Base-by-base conservation (phyloP, 2,888 invertebrate genomes). In the Oxycera nigricornis region DNA sequence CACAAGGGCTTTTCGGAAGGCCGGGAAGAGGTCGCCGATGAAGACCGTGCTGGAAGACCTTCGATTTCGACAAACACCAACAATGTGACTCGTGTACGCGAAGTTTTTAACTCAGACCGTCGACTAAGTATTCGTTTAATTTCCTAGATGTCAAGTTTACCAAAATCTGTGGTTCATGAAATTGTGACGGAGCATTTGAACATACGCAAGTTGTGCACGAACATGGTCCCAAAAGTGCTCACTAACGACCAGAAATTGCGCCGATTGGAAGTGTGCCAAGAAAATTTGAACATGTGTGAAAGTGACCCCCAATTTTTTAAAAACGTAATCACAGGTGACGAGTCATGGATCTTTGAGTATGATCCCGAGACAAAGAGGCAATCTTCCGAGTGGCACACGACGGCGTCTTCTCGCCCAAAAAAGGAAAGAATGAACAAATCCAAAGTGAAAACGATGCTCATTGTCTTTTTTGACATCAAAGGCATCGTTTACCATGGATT, bases 351-450 rank as follows among this genome's bases (percentile, higher is more conserved):
- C 24, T 55, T 55, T 55, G 55, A 55, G 55, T 55, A 55, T 55
- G 55, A 55, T 55, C 20, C 55, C 55, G 55, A 55, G 55, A 55
- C 55, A 55, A 55, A 55, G 20, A 22, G 55, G 55, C 55, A 55
- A 55, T 55, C 55, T 55, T 55, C 55, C 55, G 55, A 22, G 55
- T 55, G 55, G 55, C 55, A 55, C 55, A 55, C 55, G 55, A 55
- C 20, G 55, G 55, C 24, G 55, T 22, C 55, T 22, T 24, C 24
- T 22, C 55, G 55, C 55, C 55, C 55, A 55, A 55, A 55, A 55
- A 2, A 20, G 55, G 2, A 14, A 55, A 55, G 55, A 55, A 55
- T 55, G 55, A 55, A 24, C 55, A 55, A 55, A 2, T 55, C 55
- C 55, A 55, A 55, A 22, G 55, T 55, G 55, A 55, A 1, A 55